These are phyloP conservation scores for Monoplex corrugatus DNA, from an alignment of 2,888 invertebrate genomes.

Conservation along the genomic window DNA sequence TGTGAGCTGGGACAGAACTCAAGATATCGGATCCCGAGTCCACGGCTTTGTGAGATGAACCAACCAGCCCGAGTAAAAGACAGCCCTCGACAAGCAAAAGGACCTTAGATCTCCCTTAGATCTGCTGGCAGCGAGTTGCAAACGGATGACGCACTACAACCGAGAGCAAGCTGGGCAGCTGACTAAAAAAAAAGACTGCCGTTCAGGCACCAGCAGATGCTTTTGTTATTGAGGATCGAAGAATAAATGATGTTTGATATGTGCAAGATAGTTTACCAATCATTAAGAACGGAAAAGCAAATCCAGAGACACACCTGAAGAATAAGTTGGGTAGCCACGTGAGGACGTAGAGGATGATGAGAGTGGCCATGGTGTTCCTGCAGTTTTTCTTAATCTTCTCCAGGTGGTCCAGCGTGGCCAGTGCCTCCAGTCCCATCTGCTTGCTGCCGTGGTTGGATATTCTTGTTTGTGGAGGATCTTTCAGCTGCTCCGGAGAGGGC, in stretches of 20 bases:
- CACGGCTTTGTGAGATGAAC: no score
- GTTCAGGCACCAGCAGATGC: no score
- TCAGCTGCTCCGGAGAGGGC: not conserved
- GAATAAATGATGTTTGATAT: no score
- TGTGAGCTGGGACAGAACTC: no score
- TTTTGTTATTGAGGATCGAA: no score
- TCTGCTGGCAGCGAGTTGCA: no score
- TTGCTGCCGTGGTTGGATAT: not conserved
- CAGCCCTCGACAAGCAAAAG: no score
- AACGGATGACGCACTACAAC: not conserved
- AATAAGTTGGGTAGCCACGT: slow-evolving; percentile 5
- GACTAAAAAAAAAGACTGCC: not conserved
- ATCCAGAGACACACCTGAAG: not conserved
- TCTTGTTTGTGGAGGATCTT: not conserved
- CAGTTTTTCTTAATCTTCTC: not conserved
- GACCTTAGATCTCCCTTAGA: no score
- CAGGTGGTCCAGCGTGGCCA: not conserved
- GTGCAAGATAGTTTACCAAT: not conserved
- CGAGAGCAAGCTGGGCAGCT: not conserved
- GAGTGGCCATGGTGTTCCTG: not conserved
- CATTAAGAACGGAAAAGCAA: not conserved
- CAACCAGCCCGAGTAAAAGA: no score
- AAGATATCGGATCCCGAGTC: no score
- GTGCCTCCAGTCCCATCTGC: not conserved
- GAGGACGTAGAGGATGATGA: not conserved